Evolutionary conservation across 2,797 vertebrate species (phyloP), one percentile per base, ranked within the genome.

Genomic region (Malurus splendens): DNA sequence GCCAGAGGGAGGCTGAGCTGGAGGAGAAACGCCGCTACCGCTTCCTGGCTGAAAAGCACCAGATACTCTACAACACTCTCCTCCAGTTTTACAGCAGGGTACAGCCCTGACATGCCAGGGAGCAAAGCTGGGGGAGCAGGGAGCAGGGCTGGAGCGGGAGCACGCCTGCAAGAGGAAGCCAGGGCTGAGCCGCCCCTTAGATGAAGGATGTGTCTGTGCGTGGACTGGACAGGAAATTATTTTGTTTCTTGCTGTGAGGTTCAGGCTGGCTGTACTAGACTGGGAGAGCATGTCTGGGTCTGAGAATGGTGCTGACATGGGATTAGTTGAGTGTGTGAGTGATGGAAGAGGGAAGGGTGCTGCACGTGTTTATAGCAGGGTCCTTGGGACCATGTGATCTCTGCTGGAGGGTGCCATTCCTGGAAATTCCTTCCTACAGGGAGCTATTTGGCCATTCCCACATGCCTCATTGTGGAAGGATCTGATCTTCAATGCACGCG

Each of bases 41-140:
- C 61, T 99, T 99, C 96, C 95, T 99, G 96, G 98, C 98, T 4
- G 99, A 99, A 96, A 99, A 98, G 90, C 99, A 99, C 96, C 98
- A 98, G 86, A 52, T 97, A 52, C 95, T 98, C 17, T 97, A 97
- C 93, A 97, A 85, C 82, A 97, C 95, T 38, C 95, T 97, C 56
- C 87, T 97, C 28, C 97, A 97, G 90, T 98, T 97, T 64, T 97
- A 97, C 24, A 95, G 90, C 93, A 95, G 97, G 95, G 97, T 98
- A 93, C 15, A 90, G 82, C 18, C 47, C 39, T 60, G 32, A 47
- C 0, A 0, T 30, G 56, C 41, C 3, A 2, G 47, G 57, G 27
- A 65, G n/a, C 6, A 9, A 55, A 68, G 39, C 51, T 62, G 44
- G 27, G 45, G 47, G 8, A 87, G 48, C 77, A 32, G 24, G 17